Evolutionary conservation across 2,888 invertebrate genomes (phyloP), one percentile per base, ranked within the genome.

Genomic region (Platynereis dumerilii): DNA sequence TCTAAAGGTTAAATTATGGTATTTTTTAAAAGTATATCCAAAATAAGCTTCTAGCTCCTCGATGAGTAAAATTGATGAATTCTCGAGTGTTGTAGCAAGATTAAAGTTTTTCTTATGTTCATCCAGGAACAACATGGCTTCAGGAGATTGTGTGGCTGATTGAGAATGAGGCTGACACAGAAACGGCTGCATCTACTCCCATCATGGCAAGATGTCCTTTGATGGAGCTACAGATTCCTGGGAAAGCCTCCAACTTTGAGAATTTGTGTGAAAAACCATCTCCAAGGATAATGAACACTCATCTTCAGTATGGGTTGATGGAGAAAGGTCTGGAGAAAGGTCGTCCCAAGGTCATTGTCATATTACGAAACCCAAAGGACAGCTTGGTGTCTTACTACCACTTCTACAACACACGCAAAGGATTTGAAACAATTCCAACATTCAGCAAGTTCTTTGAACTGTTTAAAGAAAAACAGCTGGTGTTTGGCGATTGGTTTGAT

Each of bases 121-220:
- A n/a, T 52, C 1, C 17, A 60, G 60, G 60, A 1, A 60, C 60
- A 29, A 60, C 60, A 7, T 60, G 60, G 60, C 27, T 60, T 26
- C 60, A 60, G 29, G 60, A 60, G 52, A 22, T 60, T 15, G 29
- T 29, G n/a, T 60, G 60, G 60, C 20, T 60, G 52, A 20, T 60
- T 3, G 27, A 28, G 20, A 48, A 60, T 20, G 29, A 52, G 3
- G 45, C 28, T 28, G 34, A 60, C n/a, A 29, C 29, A 12, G 60
- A 45, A 22, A 20, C 20, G 5, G 60, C 60, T 10, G 28, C 22
- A 20, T 28, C 27, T 1, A 52, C 29, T 2, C 60, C 29, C 3
- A 45, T 60, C 5, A 48, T 48, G 27, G 48, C 45, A 17, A 26
- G 60, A 1, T 45, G 48, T n/a, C 52, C 34, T 3, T 34, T 60